Conservation (phyloP, 2,797 vertebrate species). For the Xiphorhynchus erythropygius region DNA sequence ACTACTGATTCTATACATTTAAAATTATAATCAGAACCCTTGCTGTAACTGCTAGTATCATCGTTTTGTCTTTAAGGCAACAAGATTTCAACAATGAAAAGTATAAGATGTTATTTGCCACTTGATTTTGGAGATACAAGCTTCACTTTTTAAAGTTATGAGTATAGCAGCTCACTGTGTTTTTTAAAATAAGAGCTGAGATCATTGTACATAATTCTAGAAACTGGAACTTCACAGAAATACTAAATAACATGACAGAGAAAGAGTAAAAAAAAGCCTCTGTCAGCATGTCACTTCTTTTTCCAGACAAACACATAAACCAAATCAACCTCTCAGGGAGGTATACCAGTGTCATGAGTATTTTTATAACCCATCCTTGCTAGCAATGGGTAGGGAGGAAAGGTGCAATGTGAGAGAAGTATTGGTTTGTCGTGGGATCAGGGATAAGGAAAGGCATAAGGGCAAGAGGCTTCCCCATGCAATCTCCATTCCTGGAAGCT, state of each 20-base stretch:
- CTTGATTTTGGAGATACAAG: neutral
- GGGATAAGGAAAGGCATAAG: neutral
- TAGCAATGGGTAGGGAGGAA: neutral
- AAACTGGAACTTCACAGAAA: constrained; percentile 32
- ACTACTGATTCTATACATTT: neutral
- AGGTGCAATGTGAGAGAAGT: neutral
- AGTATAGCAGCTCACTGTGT: neutral
- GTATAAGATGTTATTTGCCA: neutral
- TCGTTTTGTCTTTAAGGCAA: neutral
- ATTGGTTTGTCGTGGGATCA: neutral
- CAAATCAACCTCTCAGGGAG: neutral
- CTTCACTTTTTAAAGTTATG: neutral
- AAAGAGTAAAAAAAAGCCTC: neutral
- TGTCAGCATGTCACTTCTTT: neutral
- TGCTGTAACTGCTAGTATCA: neutral
- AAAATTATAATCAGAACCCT: neutral
- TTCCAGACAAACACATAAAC: neutral
- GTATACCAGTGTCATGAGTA: neutral
- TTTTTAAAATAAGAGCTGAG: constrained; percentile 9
- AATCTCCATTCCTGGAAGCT: neutral
- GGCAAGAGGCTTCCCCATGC: neutral
- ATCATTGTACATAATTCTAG: neutral
- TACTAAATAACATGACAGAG: neutral
- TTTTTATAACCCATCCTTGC: neutral
- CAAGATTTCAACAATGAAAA: neutral